A percentile compares a stretch with the other conserved stretches of the same genome.
Evolutionary conservation across 2,113 vertebrate species (phyloP).

Genomic region (cattle (Bos taurus)): ARS-UCD2.0 NC_037333.1:82795001-82795500

Average conservation of each 20-base stretch:
- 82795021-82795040: no score
- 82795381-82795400: neutral
- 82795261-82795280: neutral
- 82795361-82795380: neutral
- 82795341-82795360: neutral
- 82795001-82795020: no score
- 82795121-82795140: neutral
- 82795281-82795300: neutral
- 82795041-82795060: no score
- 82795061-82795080: neutral
- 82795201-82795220: neutral
- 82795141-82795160: neutral
- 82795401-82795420: neutral
- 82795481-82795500: neutral
- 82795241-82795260: neutral
- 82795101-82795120: neutral
- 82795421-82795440: neutral
- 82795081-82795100: neutral
- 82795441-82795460: neutral
- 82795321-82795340: neutral
- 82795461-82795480: neutral
- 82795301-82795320: neutral
- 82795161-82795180: neutral
- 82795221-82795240: neutral
- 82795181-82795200: neutral